phyloP scores from a whole-genome alignment of 1,140 invertebrate genomes.

The Bilobella aurantiaca region DNA sequence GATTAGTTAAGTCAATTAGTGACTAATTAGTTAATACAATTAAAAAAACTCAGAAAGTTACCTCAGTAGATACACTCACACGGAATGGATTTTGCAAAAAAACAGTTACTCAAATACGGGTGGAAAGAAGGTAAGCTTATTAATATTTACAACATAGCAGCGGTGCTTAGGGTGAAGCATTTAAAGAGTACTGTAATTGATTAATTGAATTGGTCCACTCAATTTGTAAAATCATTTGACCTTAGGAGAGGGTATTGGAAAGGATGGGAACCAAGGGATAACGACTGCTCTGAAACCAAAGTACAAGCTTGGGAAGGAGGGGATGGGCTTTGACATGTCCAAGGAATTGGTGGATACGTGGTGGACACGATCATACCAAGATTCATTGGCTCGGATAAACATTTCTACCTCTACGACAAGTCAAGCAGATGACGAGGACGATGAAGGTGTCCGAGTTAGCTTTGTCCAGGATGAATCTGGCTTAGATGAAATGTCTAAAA shows the following conservation, averaged over 20 bases:
- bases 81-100: conserved; percentile 21
- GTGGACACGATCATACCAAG: conserved; percentile 29
- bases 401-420: conserved; percentile 1
- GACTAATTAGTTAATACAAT: too few species aligned
- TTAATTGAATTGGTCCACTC: too few species aligned
- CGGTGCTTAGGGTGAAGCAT: too few species aligned
- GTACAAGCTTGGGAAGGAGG: conserved; percentile 30
- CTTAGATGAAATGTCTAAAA: conserved; percentile 7
- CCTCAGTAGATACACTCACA: too few species aligned
- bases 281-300: conserved; percentile 25
- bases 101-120: conserved; percentile 16
- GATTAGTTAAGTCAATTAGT: too few species aligned
- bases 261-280: conserved; percentile 29
- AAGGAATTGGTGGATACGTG: conserved; percentile 32
- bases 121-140: conserved; percentile 20
- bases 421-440: neutral
- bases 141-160: neutral
- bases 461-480: conserved; percentile 1
- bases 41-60: too few species aligned
- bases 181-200: conserved; percentile 1
- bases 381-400: conserved; percentile 24
- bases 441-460: neutral
- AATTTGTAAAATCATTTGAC: neutral
- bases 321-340: conserved; percentile 32
- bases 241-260: conserved; percentile 28